Conservation (phyloP, 2,888 invertebrate genomes). For the Drosophila seclusa region DNA sequence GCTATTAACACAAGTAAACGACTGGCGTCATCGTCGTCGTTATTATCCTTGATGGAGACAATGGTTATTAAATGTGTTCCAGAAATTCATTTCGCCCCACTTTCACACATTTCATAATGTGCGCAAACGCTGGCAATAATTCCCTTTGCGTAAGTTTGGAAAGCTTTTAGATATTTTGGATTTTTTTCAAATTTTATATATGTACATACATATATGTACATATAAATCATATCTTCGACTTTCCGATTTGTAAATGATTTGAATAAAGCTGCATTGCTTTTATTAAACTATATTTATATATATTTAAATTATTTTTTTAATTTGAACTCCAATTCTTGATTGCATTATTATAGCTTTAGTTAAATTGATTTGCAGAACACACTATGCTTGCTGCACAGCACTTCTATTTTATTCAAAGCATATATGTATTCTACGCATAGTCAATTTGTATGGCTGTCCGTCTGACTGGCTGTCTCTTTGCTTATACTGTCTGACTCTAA, state of each 20-base stretch:
- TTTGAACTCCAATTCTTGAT: neutral
- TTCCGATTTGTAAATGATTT: neutral
- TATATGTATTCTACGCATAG: neutral
- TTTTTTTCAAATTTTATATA: neutral
- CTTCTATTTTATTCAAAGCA: slow-evolving; percentile 6
- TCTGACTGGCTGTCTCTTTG: neutral
- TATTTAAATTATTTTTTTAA: neutral
- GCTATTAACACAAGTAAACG: slow-evolving; percentile 72
- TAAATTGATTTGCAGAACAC: slow-evolving; percentile 42
- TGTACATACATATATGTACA: too few species aligned
- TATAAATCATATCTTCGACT: neutral
- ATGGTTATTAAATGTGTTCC: slow-evolving; percentile 29
- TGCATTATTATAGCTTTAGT: slow-evolving; percentile 9
- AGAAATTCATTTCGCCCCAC: slow-evolving; percentile 2
- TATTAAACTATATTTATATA: neutral
- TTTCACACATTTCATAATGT: neutral
- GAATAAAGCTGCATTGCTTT: neutral
- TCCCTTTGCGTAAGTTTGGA: neutral
- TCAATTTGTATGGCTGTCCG: neutral
- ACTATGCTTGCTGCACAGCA: neutral
- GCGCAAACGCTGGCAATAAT: neutral
- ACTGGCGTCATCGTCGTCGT: slow-evolving; percentile 33
- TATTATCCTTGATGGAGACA: slow-evolving; percentile 26
- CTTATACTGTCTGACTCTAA: slow-evolving; percentile 25
- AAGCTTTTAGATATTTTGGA: neutral